A percentile compares a stretch with the other conserved stretches of the same genome.
These are phyloP conservation scores for Tachyglossus aculeatus DNA, from an alignment of 2,797 vertebrate species.

Conservation along the genomic window DNA sequence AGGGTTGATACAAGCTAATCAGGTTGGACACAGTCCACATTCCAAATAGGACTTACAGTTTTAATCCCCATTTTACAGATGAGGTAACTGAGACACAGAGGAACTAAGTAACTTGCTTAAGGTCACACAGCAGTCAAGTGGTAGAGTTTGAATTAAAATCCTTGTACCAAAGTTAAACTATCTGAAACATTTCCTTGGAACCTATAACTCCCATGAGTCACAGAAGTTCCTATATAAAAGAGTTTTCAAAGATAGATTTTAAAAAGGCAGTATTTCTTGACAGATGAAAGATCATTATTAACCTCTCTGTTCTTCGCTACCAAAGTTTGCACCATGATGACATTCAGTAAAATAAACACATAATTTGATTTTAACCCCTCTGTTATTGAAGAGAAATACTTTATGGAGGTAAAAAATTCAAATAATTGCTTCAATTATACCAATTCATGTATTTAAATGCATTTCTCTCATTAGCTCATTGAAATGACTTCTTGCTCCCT, in stretches of 20 bases:
- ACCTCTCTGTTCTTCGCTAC: slow-evolving; percentile 29
- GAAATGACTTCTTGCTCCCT: too few relatives aligned
- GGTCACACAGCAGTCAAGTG: too few relatives aligned
- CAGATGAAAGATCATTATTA: slow-evolving; percentile 37
- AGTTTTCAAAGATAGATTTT: slow-evolving; percentile 19
- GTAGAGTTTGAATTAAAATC: too few relatives aligned
- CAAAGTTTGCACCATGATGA: slow-evolving; percentile 21
- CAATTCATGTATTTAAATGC: slow-evolving; percentile 26
- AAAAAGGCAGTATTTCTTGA: slow-evolving; percentile 27
- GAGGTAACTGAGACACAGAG: too few relatives aligned
- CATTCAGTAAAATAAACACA: slow-evolving; percentile 39
- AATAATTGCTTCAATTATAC: slow-evolving; percentile 39
- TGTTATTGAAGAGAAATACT: slow-evolving; percentile 39
- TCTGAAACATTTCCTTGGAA: too few relatives aligned
- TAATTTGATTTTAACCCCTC: slow-evolving; percentile 20
- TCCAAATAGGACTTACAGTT: too few relatives aligned
- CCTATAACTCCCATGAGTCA: too few relatives aligned
- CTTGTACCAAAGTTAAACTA: too few relatives aligned
- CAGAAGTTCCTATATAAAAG: neutral
- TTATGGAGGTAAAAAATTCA: slow-evolving; percentile 12
- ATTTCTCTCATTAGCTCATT: slow-evolving; percentile 14
- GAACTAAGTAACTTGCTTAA: too few relatives aligned
- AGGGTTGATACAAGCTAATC: too few relatives aligned
- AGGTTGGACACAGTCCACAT: too few relatives aligned
- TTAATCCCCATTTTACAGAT: too few relatives aligned